These are phyloP conservation scores for Bibio marci DNA, from an alignment of 2,888 invertebrate species.

Conservation along the genomic window DNA sequence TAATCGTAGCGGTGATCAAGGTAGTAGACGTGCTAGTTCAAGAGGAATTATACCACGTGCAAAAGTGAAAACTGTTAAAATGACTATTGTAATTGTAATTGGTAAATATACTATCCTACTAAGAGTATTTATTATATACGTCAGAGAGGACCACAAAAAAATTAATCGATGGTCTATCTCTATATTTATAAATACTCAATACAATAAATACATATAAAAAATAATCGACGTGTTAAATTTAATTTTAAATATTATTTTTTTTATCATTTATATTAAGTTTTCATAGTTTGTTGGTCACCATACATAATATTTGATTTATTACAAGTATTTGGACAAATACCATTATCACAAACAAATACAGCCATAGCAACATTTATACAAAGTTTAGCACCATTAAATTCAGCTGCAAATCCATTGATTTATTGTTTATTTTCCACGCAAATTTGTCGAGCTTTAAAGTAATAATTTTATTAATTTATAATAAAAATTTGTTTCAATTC, in stretches of 20 bases:
- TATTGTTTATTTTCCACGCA: constrained; percentile 87
- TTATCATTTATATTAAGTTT: constrained; percentile 40
- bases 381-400: constrained; percentile 79
- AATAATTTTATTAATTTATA: constrained; percentile 16
- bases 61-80: constrained; percentile 93
- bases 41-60: constrained; percentile 87
- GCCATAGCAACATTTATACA: constrained; percentile 83
- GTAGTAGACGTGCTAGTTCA: constrained; percentile 66
- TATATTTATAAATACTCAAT: no score
- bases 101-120: constrained; percentile 23
- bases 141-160: no score
- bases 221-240: no score
- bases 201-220: no score
- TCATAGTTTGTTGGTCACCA: constrained; percentile 89
- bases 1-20: constrained; percentile 28
- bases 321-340: constrained; percentile 72
- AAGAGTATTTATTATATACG: no score
- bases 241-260: no score
- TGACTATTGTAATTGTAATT: constrained; percentile 92
- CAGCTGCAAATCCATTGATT: constrained; percentile 86
- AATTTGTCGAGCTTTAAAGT: constrained; percentile 72
- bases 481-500: no score
- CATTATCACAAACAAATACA: constrained; percentile 58
- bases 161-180: no score
- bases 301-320: constrained; percentile 84